Evolutionary conservation across 2,797 vertebrate species (phyloP).

Genomic region (Vipera ursinii): DNA sequence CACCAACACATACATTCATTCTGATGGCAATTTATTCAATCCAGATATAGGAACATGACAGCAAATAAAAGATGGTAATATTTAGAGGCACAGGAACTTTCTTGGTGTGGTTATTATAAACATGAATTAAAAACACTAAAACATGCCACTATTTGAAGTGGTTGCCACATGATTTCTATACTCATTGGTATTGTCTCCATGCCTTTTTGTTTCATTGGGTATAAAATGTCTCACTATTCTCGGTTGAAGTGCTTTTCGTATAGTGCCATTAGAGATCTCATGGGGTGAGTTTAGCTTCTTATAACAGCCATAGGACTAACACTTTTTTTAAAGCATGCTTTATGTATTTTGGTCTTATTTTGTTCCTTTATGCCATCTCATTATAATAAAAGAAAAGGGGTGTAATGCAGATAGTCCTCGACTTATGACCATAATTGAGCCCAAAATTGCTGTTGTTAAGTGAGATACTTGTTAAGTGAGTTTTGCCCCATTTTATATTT

Average conservation of each 20-base stretch:
- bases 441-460: not conserved
- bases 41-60: slow-evolving; percentile 19
- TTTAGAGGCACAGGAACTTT: not conserved
- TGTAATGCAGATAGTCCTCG: not conserved
- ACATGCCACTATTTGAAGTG: slow-evolving; percentile 48
- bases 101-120: slow-evolving; percentile 54
- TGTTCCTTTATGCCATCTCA: not conserved
- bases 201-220: slow-evolving; percentile 21
- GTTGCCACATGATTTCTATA: slow-evolving; percentile 48
- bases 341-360: not conserved
- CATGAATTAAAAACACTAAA: slow-evolving; percentile 44
- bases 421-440: not conserved
- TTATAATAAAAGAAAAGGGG: not conserved
- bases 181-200: slow-evolving; percentile 23
- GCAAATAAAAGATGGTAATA: not conserved
- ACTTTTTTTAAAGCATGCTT: not conserved
- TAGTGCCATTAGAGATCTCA: not conserved
- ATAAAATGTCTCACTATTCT: slow-evolving; percentile 20
- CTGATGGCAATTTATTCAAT: not conserved
- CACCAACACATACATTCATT: not conserved
- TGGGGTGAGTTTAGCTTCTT: slow-evolving; percentile 36
- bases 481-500: not conserved
- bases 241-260: slow-evolving; percentile 41
- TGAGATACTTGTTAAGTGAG: not conserved
- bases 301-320: not conserved